phyloP scores from a whole-genome alignment of 2,113 vertebrate genomes.

The Fregetta grallaria region DNA sequence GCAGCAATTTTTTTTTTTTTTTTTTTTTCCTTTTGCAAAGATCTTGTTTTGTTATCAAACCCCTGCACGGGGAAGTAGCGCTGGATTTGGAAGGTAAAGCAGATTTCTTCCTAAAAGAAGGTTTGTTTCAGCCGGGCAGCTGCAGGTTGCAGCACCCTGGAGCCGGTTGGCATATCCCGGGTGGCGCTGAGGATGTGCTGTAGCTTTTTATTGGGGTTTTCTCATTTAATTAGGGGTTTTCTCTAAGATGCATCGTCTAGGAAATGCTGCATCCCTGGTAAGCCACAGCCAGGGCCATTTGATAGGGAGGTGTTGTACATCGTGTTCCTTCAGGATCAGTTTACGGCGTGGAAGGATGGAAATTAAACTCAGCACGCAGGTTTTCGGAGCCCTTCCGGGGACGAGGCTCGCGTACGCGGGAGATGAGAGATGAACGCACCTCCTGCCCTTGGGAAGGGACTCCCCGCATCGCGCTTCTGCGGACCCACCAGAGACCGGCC shows the following conservation, averaged over 20 bases:
- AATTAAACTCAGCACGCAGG: not conserved
- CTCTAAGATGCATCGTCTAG: not conserved
- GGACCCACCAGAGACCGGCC: not conserved
- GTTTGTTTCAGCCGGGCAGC: not conserved
- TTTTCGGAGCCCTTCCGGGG: not conserved
- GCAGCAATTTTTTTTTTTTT: not conserved
- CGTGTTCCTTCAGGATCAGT: not conserved
- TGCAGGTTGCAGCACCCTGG: fast-evolving
- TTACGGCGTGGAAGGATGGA: not conserved
- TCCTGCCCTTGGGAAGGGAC: not conserved
- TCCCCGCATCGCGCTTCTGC: not conserved
- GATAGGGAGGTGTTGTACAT: not conserved
- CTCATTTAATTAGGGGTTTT: not conserved
- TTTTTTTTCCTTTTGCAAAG: not conserved
- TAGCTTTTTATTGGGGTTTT: not conserved
- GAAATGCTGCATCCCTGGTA: not conserved
- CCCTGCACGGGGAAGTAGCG: not conserved
- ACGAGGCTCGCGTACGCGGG: fast-evolving
- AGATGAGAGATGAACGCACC: not conserved
- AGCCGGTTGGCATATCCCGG: fast-evolving
- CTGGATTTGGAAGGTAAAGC: not conserved
- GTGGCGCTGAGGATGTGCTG: fast-evolving
- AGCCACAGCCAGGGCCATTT: not conserved
- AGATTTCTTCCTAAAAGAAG: not conserved
- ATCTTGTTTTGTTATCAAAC: not conserved